Evolutionary conservation across 2,888 invertebrate genomes (phyloP), one percentile per base, ranked within the genome.

Genomic region (Plutella xylostella): DNA sequence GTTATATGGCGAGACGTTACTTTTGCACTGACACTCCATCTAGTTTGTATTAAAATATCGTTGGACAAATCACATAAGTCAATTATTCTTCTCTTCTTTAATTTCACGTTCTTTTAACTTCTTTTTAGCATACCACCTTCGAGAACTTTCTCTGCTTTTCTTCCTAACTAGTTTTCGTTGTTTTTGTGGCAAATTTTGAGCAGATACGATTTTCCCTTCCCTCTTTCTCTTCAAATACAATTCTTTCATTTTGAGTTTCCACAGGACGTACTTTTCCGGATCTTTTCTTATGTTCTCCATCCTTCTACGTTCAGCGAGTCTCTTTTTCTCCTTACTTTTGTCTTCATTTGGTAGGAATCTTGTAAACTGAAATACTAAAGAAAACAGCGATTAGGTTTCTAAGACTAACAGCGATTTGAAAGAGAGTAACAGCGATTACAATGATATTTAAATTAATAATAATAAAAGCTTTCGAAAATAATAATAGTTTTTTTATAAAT

Each of bases 31-130:
- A n/a, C n/a, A n/a, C n/a, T n/a, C n/a, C n/a, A n/a, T n/a, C n/a
- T n/a, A n/a, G n/a, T n/a, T n/a, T n/a, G n/a, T n/a, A n/a, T n/a
- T n/a, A n/a, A n/a, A n/a, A n/a, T 38, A 20, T n/a, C 19, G 20
- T 38, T 20, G 17, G 38, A 17, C 19, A 20, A 20, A 38, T 38
- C 38, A 38, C 38, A 38, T 17, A 19, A n/a, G 4, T 38, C 38
- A 38, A 38, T 38, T 38, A 38, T 38, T 38, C 38, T 38, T 20
- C 19, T 38, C 38, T 38, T 17, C 17, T 19, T 19, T 17, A 20
- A 38, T 38, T 19, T 38, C 38, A 38, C 38, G 38, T 38, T 38
- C 18, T 38, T 39, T 39, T 39, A 39, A 39, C 22, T 39, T 38
- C 38, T 39, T 39, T 39, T 39, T 39, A 22, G 25, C 20, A 39